Evolutionary conservation across 2,797 vertebrate species (phyloP), one percentile per base, ranked within the genome.

Genomic region (Diglossa cyanea): DNA sequence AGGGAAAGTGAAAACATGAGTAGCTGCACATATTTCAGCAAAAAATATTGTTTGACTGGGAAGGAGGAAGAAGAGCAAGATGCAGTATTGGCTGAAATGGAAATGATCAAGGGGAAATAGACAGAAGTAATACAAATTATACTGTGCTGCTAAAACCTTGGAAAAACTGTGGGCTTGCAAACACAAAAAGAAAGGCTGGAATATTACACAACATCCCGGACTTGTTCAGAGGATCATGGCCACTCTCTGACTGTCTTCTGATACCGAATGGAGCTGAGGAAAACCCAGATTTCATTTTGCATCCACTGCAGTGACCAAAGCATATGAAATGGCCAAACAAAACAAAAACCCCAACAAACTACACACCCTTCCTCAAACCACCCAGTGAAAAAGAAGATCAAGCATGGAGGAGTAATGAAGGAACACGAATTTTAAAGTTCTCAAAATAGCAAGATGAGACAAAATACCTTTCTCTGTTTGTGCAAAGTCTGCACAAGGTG

Each of bases 331-430:
- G 4, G 3, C 15, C 12, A 37, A 86, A 58, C 5, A 45, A 77
- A 86, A 4, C 17, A 35, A 58, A 40, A 24, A 1, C 1, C 2
- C 5, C 8, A 24, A 4, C 28, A 40, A 17, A 5, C 5, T 7
- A 4, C 9, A 19, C 2, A 1, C 2, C 2, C 8, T 66, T 7
- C 33, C 16, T 45, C 35, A 65, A 66, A 31, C 15, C 9, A 67
- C 13, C 5, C 8, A 31, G 28, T 17, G 14, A 51, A 70, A 74
- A 87, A 51, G 30, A 66, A 74, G 53, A 72, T 40, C 11, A 78
- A 75, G 13, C 14, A 60, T 3, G 21, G 35, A 60, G 31, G 12
- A 85, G 30, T 15, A 90, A 68, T 37, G 45, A 82, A 74, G n/a
- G 5, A 77, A 51, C 1, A 1, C 8, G 19, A 72, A 72, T 84